Conservation (phyloP, 2,797 vertebrate species). For the Euphonia xanthogaster region DNA sequence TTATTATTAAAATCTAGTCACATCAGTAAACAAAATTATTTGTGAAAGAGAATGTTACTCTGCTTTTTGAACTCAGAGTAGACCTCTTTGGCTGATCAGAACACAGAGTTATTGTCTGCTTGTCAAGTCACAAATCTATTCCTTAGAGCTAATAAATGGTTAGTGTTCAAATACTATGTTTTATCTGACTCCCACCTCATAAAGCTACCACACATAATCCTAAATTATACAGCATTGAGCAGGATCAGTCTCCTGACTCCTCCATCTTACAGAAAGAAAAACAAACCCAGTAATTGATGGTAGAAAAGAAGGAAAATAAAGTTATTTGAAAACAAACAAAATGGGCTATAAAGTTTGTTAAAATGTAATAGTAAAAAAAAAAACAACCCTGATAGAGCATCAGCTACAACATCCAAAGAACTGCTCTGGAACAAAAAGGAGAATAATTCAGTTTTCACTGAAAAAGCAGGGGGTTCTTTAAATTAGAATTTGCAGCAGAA, state of each 20-base stretch:
- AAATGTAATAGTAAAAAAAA: slow-evolving; percentile 71
- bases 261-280: slow-evolving; percentile 48
- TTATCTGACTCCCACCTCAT: slow-evolving; percentile 71
- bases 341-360: slow-evolving; percentile 80
- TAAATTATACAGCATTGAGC: slow-evolving; percentile 70
- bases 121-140: slow-evolving; percentile 75
- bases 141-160: slow-evolving; percentile 74
- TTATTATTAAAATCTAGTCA: slow-evolving; percentile 79
- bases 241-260: slow-evolving; percentile 69
- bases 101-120: slow-evolving; percentile 76
- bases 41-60: slow-evolving; percentile 57
- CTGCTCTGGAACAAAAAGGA: slow-evolving; percentile 18
- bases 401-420: background rate
- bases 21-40: slow-evolving; percentile 75
- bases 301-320: slow-evolving; percentile 70
- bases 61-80: slow-evolving; percentile 53
- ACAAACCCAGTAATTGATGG: slow-evolving; percentile 71
- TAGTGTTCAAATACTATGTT: slow-evolving; percentile 70
- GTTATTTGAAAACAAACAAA: slow-evolving; percentile 79
- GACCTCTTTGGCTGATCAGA: slow-evolving; percentile 72
- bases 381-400: background rate
- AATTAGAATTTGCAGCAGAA: slow-evolving; percentile 16
- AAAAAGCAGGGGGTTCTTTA: background rate
- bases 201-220: slow-evolving; percentile 64
- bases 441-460: slow-evolving; percentile 61